Conservation (phyloP, 2,888 invertebrate genomes). For the Pollenia labialis region DNA sequence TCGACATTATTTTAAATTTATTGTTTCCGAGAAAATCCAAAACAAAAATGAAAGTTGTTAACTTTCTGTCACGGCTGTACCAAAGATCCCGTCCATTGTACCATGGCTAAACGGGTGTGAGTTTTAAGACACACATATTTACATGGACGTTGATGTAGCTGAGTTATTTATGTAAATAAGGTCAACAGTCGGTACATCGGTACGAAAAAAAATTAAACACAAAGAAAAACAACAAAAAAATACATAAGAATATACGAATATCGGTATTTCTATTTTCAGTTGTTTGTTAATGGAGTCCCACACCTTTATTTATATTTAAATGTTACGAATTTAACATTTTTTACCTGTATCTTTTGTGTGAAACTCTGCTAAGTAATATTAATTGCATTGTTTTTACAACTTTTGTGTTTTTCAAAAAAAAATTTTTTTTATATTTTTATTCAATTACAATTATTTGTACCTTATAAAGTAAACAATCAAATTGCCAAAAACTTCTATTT, state of each 20-base stretch:
- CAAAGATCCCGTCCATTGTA: not conserved
- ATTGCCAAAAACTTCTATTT: too few species aligned
- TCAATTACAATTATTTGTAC: too few species aligned
- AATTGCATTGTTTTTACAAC: conserved; percentile 7
- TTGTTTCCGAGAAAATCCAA: conserved; percentile 8
- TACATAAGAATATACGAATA: not conserved
- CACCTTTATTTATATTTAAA: conserved; percentile 38
- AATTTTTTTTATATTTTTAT: too few species aligned
- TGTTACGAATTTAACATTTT: conserved; percentile 31
- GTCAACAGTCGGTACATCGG: conserved; percentile 33
- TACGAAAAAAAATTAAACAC: not conserved
- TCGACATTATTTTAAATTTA: not conserved
- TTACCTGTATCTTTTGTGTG: not conserved
- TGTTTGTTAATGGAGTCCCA: not conserved
- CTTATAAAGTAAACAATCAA: too few species aligned
- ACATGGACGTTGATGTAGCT: not conserved
- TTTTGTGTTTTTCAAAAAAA: too few species aligned
- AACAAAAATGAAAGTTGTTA: conserved; percentile 34
- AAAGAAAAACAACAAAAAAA: not conserved
- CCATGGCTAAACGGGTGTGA: not conserved
- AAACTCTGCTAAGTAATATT: not conserved
- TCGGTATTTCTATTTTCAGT: not conserved
- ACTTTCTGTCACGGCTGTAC: not conserved
- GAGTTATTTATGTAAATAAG: conserved; percentile 13
- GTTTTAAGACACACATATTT: not conserved